Evolutionary conservation across 30 jellyfish, hydroid and myxozoan species (phyloP).

Genomic region (Pelagia noctiluca): DNA sequence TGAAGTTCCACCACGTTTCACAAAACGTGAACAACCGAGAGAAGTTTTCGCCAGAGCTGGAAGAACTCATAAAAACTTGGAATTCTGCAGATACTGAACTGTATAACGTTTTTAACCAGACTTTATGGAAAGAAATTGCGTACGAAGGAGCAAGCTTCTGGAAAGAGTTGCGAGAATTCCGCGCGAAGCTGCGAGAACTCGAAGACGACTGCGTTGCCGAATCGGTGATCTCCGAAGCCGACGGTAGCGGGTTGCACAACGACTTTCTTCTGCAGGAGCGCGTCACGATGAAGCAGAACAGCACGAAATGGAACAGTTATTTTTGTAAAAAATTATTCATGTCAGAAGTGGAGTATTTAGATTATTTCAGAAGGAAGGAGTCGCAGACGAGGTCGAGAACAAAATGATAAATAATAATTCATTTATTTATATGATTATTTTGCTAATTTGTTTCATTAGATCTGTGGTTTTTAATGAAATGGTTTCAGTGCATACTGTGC

Average conservation of each 20-base stretch:
- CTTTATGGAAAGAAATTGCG: conserved; percentile 91
- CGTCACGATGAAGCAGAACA: conserved; percentile 66
- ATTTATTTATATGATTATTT: too few relatives aligned
- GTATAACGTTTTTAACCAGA: conserved; percentile 81
- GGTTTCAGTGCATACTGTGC: too few relatives aligned
- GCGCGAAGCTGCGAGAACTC: conserved; percentile 35
- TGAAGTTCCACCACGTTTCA: conserved; percentile 76
- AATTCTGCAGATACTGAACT: conserved; percentile 86
- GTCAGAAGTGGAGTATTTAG: conserved; percentile 86
- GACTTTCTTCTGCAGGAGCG: conserved; percentile 16
- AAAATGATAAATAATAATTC: conserved; percentile 43
- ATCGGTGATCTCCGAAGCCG: neutral
- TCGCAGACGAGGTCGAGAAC: conserved; percentile 67
- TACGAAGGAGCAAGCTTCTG: conserved; percentile 93
- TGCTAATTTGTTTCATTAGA: too few relatives aligned
- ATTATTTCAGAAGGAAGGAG: conserved; percentile 90
- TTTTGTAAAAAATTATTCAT: conserved; percentile 87
- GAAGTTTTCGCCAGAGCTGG: conserved; percentile 66
- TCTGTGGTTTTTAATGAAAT: too few relatives aligned
- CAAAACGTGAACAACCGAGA: conserved; percentile 76
- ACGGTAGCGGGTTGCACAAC: conserved; percentile 68
- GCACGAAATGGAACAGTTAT: conserved; percentile 78
- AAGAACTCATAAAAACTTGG: conserved; percentile 72
- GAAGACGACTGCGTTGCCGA: conserved; percentile 86
- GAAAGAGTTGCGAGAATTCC: conserved; percentile 82